Percentiles rank a stretch among this genome's conserved stretches.
Conservation (phyloP, 2,113 vertebrate genomes). For the Limnothrissa miodon region DNA sequence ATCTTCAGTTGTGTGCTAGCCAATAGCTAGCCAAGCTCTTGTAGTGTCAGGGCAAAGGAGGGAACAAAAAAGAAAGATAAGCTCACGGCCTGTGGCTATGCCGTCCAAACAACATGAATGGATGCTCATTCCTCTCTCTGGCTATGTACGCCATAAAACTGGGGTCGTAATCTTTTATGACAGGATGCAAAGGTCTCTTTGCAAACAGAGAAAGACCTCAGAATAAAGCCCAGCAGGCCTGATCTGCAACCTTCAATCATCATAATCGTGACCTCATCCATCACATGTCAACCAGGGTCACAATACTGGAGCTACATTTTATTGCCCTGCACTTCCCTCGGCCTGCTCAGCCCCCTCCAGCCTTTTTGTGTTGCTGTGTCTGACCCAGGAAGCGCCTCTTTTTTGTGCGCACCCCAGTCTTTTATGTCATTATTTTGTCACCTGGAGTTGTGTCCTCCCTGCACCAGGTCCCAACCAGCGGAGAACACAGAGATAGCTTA, state of each 20-base stretch:
- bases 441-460: slow-evolving; percentile 65
- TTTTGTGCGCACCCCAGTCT: slow-evolving; percentile 68
- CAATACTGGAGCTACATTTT: slow-evolving; percentile 82
- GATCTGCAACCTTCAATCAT: slow-evolving; percentile 80
- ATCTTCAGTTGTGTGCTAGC: slow-evolving; percentile 63
- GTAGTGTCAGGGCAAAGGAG: slow-evolving; percentile 68
- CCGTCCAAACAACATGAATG: slow-evolving; percentile 80
- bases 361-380: slow-evolving; percentile 72
- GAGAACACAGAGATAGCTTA: slow-evolving; percentile 63
- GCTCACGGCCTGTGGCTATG: slow-evolving; percentile 77
- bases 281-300: slow-evolving; percentile 78
- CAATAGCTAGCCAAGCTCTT: slow-evolving; percentile 62
- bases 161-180: slow-evolving; percentile 89
- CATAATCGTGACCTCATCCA: slow-evolving; percentile 79
- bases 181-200: slow-evolving; percentile 84
- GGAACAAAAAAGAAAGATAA: slow-evolving; percentile 68
- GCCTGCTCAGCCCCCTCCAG: slow-evolving; percentile 70
- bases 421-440: slow-evolving; percentile 79
- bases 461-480: slow-evolving; percentile 53
- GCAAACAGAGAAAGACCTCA: slow-evolving; percentile 82
- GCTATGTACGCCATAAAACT: slow-evolving; percentile 81
- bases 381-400: slow-evolving; percentile 77
- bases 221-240: slow-evolving; percentile 86
- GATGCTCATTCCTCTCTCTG: slow-evolving; percentile 80
- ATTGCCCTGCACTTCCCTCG: slow-evolving; percentile 78